phyloP scores from a whole-genome alignment of 1,140 invertebrate genomes.

The Eciton burchellii region DNA sequence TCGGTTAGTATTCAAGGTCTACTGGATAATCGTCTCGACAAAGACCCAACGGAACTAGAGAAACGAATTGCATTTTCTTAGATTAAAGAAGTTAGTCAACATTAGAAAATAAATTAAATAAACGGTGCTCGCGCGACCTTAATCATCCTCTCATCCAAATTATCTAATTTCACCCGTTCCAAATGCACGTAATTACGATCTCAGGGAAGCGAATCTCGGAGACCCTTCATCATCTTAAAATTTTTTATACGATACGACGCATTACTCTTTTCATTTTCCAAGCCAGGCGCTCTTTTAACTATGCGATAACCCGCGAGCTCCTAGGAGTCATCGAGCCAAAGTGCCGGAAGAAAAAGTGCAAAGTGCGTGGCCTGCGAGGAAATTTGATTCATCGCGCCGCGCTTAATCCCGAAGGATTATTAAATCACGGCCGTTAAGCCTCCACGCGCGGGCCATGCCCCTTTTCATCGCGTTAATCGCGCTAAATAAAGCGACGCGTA shows the following conservation, averaged over 20 bases:
- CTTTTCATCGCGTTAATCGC: conserved; percentile 60
- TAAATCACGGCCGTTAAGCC: conserved; percentile 37
- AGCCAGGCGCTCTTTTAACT: too few species aligned
- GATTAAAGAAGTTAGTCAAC: conserved; percentile 2
- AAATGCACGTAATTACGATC: not conserved
- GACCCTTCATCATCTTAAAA: too few species aligned
- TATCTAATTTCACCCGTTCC: not conserved
- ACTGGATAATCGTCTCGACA: conserved; percentile 40
- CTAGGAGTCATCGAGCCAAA: not conserved
- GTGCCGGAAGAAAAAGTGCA: not conserved
- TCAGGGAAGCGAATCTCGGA: too few species aligned
- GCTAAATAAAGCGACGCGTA: conserved; percentile 47
- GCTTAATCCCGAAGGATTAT: conserved; percentile 44
- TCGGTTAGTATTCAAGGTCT: conserved; percentile 64
- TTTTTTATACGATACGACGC: too few species aligned
- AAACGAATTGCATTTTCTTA: not conserved
- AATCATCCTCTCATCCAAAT: not conserved
- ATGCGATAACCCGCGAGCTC: not conserved
- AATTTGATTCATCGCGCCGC: conserved; percentile 41
- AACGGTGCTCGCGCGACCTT: not conserved
- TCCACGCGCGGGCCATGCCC: conserved; percentile 30
- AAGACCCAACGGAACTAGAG: conserved; percentile 18
- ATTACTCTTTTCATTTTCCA: too few species aligned
- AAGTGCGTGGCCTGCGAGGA: conserved; percentile 1
- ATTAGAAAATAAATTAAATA: not conserved